Conservation (phyloP, 2,888 invertebrate species). For the Lysandra bellargus region DNA sequence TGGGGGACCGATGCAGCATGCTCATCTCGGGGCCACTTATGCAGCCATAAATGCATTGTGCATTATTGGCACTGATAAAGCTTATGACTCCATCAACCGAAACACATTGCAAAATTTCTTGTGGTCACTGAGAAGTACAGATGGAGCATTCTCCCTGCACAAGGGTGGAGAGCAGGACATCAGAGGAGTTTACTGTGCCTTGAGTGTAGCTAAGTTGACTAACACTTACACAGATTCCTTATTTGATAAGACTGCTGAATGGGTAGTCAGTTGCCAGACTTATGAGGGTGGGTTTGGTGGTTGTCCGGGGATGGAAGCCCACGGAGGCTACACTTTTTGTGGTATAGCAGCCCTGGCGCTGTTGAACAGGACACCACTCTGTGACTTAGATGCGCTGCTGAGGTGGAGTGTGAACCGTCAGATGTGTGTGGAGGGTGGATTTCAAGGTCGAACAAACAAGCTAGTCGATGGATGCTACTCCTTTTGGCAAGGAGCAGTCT, state of each 20-base stretch:
- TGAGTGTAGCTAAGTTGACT: conserved; percentile 92
- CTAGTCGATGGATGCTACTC: conserved; percentile 99
- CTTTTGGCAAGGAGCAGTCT: conserved; percentile 98
- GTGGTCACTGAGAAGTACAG: conserved; percentile 86
- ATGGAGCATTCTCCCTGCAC: conserved; percentile 97
- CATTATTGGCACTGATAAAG: conserved; percentile 92
- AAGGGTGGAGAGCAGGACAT: conserved; percentile 96
- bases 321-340: conserved; percentile 99
- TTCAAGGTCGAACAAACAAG: conserved; percentile 98
- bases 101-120: conserved; percentile 88
- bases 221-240: conserved; percentile 88
- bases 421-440: conserved; percentile 97
- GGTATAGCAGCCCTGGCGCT: conserved; percentile 94
- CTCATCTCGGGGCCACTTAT: conserved; percentile 98
- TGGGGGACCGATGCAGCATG: conserved; percentile 95
- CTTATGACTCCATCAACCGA: conserved; percentile 92
- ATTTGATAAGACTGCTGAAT: conserved; percentile 92
- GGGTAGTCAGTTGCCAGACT: conserved; percentile 97
- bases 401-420: conserved; percentile 95
- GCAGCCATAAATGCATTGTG: conserved; percentile 97
- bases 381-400: conserved; percentile 87
- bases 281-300: conserved; percentile 99
- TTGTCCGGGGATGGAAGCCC: conserved; percentile 94
- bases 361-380: conserved; percentile 86
- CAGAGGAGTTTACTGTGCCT: conserved; percentile 97